Conservation (phyloP, 2,888 invertebrate species). For the Ophion obscuratus region DNA sequence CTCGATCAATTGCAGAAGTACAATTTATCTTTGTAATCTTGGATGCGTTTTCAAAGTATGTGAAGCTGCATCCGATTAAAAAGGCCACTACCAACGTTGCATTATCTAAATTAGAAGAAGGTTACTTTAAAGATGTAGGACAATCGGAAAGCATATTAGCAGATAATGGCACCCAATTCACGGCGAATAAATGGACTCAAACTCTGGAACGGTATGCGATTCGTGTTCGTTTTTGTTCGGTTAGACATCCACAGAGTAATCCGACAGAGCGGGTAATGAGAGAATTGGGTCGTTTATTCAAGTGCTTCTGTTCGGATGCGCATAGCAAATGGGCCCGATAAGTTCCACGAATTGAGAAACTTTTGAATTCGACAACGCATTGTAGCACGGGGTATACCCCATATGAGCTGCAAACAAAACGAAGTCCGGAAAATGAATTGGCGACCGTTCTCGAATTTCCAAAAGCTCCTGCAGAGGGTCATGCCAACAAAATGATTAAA, state of each 20-base stretch:
- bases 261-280: constrained; percentile 4
- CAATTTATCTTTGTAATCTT: constrained; percentile 57
- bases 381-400: background rate
- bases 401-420: background rate
- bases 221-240: background rate
- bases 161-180: constrained; percentile 64
- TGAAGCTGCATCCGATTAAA: constrained; percentile 53
- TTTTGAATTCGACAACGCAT: background rate
- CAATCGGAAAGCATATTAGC: constrained; percentile 49
- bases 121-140: constrained; percentile 43
- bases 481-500: too few species aligned
- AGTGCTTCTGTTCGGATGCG: background rate
- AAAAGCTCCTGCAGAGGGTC: too few species aligned
- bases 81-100: constrained; percentile 39
- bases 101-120: constrained; percentile 44
- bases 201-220: constrained; percentile 1
- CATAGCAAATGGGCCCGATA: background rate
- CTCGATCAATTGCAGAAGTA: background rate
- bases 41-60: constrained; percentile 57
- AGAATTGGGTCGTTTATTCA: background rate
- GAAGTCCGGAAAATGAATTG: background rate
- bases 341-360: background rate
- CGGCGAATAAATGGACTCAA: constrained; percentile 36
- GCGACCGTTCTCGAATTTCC: background rate
- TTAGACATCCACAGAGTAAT: background rate